phyloP scores from a whole-genome alignment of 1,140 invertebrate species.

The Brachionus rubens region DNA sequence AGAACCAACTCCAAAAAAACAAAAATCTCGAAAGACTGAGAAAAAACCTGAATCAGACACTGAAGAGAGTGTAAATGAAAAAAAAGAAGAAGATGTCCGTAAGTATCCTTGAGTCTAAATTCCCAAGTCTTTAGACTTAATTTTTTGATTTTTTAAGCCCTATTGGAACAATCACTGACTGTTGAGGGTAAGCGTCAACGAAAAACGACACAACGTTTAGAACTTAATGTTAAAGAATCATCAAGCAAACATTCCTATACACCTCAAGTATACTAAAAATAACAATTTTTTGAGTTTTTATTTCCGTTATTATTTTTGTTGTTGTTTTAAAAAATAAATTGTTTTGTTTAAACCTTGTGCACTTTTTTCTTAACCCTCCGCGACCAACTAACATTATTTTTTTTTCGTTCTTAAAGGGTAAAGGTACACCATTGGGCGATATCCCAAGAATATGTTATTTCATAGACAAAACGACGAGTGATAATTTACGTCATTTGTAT shows the following conservation, averaged over 20 bases:
- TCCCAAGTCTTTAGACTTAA: neutral
- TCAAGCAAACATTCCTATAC: slow-evolving; percentile 45
- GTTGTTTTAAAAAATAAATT: neutral
- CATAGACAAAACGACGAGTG: slow-evolving; percentile 52
- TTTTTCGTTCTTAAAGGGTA: slow-evolving; percentile 53
- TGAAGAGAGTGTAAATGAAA: too few species aligned
- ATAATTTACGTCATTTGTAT: slow-evolving; percentile 58
- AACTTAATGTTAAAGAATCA: slow-evolving; percentile 50
- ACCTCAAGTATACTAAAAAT: slow-evolving; percentile 50
- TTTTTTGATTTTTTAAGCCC: slow-evolving; percentile 49
- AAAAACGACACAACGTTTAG: slow-evolving; percentile 58
- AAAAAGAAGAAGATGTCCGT: neutral
- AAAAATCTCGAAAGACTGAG: slow-evolving; percentile 45
- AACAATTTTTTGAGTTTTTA: neutral
- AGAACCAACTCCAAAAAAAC: slow-evolving; percentile 47
- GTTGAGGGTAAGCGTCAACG: slow-evolving; percentile 56
- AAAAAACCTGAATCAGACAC: neutral
- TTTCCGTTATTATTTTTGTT: neutral
- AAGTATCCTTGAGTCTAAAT: neutral
- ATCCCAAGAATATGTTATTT: slow-evolving; percentile 57
- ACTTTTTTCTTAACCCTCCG: too few species aligned
- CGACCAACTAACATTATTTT: too few species aligned
- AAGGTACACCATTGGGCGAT: slow-evolving; percentile 57
- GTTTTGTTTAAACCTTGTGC: slow-evolving; percentile 15
- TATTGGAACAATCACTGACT: slow-evolving; percentile 57